Conservation (phyloP, 2,113 vertebrate genomes). For the Eleginops maclovinus region DNA sequence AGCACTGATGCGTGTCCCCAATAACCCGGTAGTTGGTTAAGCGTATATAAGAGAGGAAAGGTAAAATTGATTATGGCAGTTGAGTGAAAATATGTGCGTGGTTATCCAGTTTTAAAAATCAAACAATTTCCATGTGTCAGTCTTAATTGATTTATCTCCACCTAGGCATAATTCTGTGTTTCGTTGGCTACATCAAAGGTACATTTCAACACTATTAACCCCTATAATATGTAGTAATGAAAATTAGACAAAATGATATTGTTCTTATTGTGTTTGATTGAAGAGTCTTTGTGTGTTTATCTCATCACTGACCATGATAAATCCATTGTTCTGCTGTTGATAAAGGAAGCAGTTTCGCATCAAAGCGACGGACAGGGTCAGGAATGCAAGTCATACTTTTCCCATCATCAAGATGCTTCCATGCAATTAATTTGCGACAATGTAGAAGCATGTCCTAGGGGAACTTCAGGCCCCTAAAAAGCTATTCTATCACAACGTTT, state of each 20-base stretch:
- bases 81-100: slow-evolving; percentile 10
- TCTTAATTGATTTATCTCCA: neutral
- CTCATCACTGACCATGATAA: neutral
- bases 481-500: slow-evolving; percentile 41
- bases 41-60: slow-evolving; percentile 52
- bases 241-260: neutral
- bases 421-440: slow-evolving; percentile 53
- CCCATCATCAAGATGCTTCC: slow-evolving; percentile 25
- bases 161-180: slow-evolving; percentile 8
- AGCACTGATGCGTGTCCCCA: slow-evolving; percentile 59
- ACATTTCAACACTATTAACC: neutral
- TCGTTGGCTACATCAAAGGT: neutral
- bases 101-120: slow-evolving; percentile 33
- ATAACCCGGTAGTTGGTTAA: slow-evolving; percentile 56
- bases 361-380: slow-evolving; percentile 57
- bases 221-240: neutral
- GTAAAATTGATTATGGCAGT: slow-evolving; percentile 47
- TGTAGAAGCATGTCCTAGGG: slow-evolving; percentile 20
- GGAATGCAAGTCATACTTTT: slow-evolving; percentile 39
- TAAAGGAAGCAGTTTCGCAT: slow-evolving; percentile 6
- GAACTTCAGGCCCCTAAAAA: slow-evolving; percentile 25
- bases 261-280: neutral
- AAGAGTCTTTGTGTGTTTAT: neutral
- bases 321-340: slow-evolving; percentile 26
- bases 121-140: slow-evolving; percentile 20